Evolutionary conservation across 2,888 invertebrate genomes (phyloP).

Genomic region (Drosophila quinaria): DNA sequence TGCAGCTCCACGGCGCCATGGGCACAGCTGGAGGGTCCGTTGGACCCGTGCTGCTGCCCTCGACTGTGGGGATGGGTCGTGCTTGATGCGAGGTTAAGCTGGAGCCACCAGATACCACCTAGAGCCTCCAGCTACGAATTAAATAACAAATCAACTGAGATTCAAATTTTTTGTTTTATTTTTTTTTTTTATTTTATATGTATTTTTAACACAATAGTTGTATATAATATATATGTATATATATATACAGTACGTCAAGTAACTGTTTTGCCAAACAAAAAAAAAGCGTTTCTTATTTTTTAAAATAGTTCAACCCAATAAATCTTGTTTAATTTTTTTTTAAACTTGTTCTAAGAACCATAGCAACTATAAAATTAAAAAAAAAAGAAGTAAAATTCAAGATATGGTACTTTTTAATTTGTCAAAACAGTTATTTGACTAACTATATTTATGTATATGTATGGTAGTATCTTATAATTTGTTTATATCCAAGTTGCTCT

Average conservation of each 20-base stretch:
- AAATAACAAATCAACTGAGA: not conserved
- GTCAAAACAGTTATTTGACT: constrained; percentile 2
- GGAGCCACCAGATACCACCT: constrained; percentile 65
- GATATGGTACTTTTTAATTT: not conserved
- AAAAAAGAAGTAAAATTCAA: not conserved
- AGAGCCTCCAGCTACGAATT: constrained; percentile 24
- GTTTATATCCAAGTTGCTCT: constrained; percentile 41
- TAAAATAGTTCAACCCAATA: not conserved
- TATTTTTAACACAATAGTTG: constrained; percentile 73
- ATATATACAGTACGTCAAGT: constrained; percentile 28
- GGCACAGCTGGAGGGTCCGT: constrained; percentile 30
- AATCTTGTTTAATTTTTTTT: not conserved
- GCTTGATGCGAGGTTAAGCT: constrained; percentile 72
- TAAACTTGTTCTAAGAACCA: not conserved
- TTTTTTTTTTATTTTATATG: constrained; percentile 45
- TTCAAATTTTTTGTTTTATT: constrained; percentile 4
- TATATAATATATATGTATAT: constrained; percentile 51
- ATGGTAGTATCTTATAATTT: constrained; percentile 52
- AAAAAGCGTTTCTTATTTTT: not conserved
- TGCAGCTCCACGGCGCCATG: constrained; percentile 63
- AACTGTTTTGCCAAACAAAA: not conserved
- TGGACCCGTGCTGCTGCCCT: constrained; percentile 45
- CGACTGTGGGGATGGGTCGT: constrained; percentile 46
- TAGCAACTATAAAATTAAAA: not conserved
- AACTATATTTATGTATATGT: constrained; percentile 42